Base-by-base conservation (phyloP, 2,888 invertebrate genomes). In the Eulithis prunata region DNA sequence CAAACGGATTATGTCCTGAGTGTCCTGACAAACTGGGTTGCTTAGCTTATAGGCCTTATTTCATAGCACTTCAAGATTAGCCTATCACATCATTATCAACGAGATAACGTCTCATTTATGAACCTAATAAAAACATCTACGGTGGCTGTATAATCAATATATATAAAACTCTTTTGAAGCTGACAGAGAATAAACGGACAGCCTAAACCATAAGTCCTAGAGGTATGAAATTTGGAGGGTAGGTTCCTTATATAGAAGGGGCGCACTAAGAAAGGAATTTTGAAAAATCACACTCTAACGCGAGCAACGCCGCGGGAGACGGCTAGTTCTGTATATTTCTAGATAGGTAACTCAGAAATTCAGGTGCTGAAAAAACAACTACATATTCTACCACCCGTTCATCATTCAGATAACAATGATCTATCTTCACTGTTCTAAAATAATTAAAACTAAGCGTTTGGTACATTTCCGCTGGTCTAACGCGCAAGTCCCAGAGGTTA, bases 391-490 rank as follows among this genome's bases (percentile, higher is more conserved):
- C 4, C 11, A 14, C 4, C 32, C 0, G 6, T 45, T 32, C 46
- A 32, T 46, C 56, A 32, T 46, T 46, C 32, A 57, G 45, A 41
- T 62, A 47, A 1, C 10, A 11, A 49, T 14, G 28, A 45, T 52
- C 32, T 49, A 51, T 57, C 52, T 57, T 38, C 28, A 6, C 28
- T 51, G 47, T 53, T 4, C 54, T 38, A 28, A 43, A 62, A 55
- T 14, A 3, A 49, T 11, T 47, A 38, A 36, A n/a, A 12, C 11
- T 14, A 46, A 52, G 14, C 41, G 12, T 54, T 60, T 45, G 28
- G 66, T 70, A 71, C 14, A 67, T 70, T 73, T 73, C 73, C 71
- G 28, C 51, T 58, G 41, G 51, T 32, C 4, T 60, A 70, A 38
- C 70, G 71, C 69, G 70, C 73, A 71, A 55, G 64, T 58, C 56